Percentiles rank a stretch among this genome's conserved stretches.
Evolutionary conservation across 2,888 invertebrate species (phyloP).

Genomic region (Torymus texanus): DNA sequence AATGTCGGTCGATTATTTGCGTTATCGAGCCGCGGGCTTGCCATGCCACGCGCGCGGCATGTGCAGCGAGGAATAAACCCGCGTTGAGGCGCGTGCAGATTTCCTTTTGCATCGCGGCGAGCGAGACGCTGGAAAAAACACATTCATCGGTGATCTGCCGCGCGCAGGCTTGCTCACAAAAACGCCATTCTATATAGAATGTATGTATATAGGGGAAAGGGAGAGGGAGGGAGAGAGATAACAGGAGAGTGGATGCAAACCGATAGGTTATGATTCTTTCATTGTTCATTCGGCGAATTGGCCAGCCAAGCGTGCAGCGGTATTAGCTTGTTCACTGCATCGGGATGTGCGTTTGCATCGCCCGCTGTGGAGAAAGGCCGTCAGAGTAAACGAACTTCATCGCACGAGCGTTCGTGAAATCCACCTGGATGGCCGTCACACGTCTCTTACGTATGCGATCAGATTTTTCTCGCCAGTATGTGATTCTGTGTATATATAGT

Average conservation of each 20-base stretch:
- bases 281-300: conserved; percentile 36
- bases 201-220: neutral
- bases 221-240: neutral
- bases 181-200: too few species aligned
- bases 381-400: too few species aligned
- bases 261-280: conserved; percentile 34
- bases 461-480: too few species aligned
- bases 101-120: neutral
- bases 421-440: too few species aligned
- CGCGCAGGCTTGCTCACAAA: too few species aligned
- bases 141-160: neutral
- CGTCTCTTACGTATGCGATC: too few species aligned
- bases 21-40: conserved; percentile 11
- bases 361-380: too few species aligned
- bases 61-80: conserved; percentile 5
- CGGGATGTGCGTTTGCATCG: neutral
- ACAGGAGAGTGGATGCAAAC: neutral
- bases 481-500: too few species aligned
- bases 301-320: conserved; percentile 7
- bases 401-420: too few species aligned
- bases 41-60: neutral
- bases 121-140: neutral
- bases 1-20: conserved; percentile 22
- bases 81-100: neutral
- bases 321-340: neutral